Conservation (phyloP, 1,140 invertebrate species). For the Zaprionus capensis region DNA sequence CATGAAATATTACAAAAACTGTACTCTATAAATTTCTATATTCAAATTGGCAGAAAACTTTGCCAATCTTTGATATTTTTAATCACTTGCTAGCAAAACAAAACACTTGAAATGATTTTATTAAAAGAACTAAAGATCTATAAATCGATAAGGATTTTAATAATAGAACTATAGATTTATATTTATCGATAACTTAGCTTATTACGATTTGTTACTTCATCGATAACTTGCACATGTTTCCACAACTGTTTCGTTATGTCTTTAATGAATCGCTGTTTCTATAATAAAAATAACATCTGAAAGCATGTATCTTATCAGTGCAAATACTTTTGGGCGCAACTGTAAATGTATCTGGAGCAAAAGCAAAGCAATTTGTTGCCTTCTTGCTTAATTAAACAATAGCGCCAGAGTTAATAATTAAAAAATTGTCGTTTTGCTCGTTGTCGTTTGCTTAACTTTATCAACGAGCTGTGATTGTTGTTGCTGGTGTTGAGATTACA, state of each 20-base stretch:
- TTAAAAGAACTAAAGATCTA: background rate
- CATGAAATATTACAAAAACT: conserved; percentile 1
- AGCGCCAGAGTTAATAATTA: conserved; percentile 66
- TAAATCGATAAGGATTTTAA: background rate
- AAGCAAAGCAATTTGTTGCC: conserved; percentile 5
- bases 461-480: conserved; percentile 40
- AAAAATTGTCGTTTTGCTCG: conserved; percentile 70
- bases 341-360: background rate
- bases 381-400: conserved; percentile 54
- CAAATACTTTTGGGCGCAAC: conserved; percentile 1
- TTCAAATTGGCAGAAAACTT: background rate
- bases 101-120: background rate
- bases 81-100: background rate
- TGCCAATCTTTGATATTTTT: background rate
- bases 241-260: background rate
- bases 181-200: background rate
- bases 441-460: conserved; percentile 78
- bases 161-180: background rate
- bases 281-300: background rate
- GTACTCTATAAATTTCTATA: background rate
- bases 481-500: conserved; percentile 59
- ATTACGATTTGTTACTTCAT: background rate
- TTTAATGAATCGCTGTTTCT: background rate
- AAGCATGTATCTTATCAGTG: background rate
- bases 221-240: background rate